Conservation (phyloP, 2,888 invertebrate species). For the Peribatodes rhomboidaria region DNA sequence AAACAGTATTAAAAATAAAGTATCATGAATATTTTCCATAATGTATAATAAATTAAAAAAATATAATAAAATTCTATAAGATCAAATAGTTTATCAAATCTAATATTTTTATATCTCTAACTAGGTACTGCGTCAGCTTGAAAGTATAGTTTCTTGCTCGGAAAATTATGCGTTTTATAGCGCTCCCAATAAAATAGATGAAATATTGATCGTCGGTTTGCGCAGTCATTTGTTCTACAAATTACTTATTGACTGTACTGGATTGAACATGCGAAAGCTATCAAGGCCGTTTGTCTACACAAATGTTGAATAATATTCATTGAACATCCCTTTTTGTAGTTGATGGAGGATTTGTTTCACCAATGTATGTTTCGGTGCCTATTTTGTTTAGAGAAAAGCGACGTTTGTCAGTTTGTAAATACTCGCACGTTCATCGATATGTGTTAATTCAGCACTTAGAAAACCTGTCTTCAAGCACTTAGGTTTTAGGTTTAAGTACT, state of each 20-base stretch:
- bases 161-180: neutral
- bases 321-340: neutral
- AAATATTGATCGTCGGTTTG: neutral
- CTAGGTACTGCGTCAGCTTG: slow-evolving; percentile 1
- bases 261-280: neutral
- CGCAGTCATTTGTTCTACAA: neutral
- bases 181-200: neutral
- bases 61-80: too few relatives aligned
- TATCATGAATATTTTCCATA: neutral
- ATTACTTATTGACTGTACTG: neutral
- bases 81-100: too few relatives aligned
- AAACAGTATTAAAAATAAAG: neutral
- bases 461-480: too few relatives aligned
- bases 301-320: neutral
- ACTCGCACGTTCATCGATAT: too few relatives aligned
- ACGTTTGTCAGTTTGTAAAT: too few relatives aligned
- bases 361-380: too few relatives aligned
- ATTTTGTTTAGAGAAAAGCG: too few relatives aligned
- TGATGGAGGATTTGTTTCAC: neutral
- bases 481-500: too few relatives aligned
- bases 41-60: too few relatives aligned
- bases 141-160: neutral
- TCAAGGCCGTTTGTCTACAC: slow-evolving; percentile 2
- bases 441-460: too few relatives aligned
- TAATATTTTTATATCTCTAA: too few relatives aligned